Conservation (phyloP, 2,797 vertebrate species). For the Crocidura indochinensis region DNA sequence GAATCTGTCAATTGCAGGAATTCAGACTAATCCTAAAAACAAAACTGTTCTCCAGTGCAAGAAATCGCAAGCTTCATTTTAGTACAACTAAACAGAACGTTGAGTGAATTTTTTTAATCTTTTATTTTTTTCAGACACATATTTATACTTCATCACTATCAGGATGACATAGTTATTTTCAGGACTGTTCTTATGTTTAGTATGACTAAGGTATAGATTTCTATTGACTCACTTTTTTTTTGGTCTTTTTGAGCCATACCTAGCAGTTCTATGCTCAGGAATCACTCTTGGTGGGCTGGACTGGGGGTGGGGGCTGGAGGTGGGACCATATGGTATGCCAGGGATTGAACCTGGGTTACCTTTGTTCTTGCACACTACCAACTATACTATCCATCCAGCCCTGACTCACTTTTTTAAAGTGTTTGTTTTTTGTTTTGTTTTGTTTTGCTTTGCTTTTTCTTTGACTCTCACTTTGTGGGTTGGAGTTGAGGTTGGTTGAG, state of each 20-base stretch:
- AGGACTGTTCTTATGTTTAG: conserved; percentile 34
- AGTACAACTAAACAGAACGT: conserved; percentile 11
- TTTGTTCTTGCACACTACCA: no score
- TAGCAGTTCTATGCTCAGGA: no score
- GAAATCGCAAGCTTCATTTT: conserved; percentile 17
- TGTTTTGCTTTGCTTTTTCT: no score
- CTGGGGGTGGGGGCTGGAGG: no score
- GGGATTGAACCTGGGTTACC: no score
- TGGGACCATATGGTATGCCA: no score
- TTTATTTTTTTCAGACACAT: conserved; percentile 34
- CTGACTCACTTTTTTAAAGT: no score
- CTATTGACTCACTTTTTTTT: not conserved
- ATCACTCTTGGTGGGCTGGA: no score
- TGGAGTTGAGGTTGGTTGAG: no score
- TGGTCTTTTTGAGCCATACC: not conserved
- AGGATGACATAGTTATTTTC: conserved; percentile 3
- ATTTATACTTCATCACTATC: conserved; percentile 27
- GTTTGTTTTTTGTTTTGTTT: no score
- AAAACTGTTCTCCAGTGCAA: not conserved
- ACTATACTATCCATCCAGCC: no score
- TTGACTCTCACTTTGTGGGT: no score
- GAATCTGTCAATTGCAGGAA: conserved; percentile 3
- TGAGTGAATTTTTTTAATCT: conserved; percentile 13
- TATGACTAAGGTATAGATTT: not conserved
- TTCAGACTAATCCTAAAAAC: not conserved